Percentiles rank a stretch among this genome's conserved stretches.
Evolutionary conservation across 2,888 invertebrate genomes (phyloP).

Genomic region (Eilema depressum): DNA sequence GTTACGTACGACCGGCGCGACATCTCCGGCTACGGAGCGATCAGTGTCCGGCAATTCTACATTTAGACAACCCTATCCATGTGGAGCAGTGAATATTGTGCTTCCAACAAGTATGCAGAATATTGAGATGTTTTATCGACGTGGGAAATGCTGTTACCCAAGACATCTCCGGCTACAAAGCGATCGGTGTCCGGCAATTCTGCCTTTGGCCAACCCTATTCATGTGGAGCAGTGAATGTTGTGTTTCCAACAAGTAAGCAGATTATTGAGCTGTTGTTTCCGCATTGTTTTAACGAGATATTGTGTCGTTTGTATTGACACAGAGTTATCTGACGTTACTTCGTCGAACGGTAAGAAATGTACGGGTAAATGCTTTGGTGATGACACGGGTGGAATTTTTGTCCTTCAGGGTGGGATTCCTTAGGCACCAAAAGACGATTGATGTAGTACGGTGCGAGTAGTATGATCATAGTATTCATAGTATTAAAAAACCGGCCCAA

Average conservation of each 20-base stretch:
- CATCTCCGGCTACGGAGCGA: too few species aligned
- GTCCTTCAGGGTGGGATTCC: not conserved
- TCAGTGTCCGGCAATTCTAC: not conserved
- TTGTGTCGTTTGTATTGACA: conserved; percentile 5
- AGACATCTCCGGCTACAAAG: too few species aligned
- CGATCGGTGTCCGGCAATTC: too few species aligned
- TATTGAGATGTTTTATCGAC: conserved; percentile 20
- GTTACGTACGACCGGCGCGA: too few species aligned
- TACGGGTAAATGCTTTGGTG: not conserved
- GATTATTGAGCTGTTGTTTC: conserved; percentile 30
- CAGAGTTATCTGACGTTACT: conserved; percentile 6
- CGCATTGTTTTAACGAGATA: conserved; percentile 24
- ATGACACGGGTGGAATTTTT: not conserved
- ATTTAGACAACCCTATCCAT: conserved; percentile 2
- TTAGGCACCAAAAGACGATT: not conserved
- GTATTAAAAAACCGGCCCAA: too few species aligned
- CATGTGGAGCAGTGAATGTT: conserved; percentile 6
- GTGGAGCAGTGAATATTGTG: conserved; percentile 5
- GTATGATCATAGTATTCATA: too few species aligned
- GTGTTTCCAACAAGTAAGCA: conserved; percentile 30
- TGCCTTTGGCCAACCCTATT: not conserved
- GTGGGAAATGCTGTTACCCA: too few species aligned
- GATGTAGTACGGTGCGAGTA: too few species aligned
- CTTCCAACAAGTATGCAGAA: conserved; percentile 32
- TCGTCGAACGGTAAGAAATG: not conserved